Base-by-base conservation (phyloP, 2,888 invertebrate genomes). In the Volucella zonaria region DNA sequence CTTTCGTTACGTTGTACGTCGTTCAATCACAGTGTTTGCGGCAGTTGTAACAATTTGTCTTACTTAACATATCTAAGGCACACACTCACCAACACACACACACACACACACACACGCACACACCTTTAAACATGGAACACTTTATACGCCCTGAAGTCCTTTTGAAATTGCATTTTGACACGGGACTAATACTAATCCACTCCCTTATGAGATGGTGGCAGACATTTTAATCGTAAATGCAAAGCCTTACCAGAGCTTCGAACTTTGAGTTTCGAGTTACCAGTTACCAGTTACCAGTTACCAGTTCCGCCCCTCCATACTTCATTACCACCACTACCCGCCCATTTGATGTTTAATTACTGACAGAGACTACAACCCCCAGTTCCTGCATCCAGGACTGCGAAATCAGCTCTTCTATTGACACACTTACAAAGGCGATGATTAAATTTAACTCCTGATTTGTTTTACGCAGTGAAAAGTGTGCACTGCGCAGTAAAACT, bases 371-470 rank as follows among this genome's bases (percentile, higher is more conserved):
- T 23, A 56, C 56, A 54, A 15, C 23, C 52, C 38, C 31, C 0
- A 12, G 40, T 40, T 64, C 43, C 12, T 11, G n/a, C 54, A 64
- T 70, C 10, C 43, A 68, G 80, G 51, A 59, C 64, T 66, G 14
- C 38, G 40, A 11, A 14, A 18, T 38, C 12, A 18, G 11, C 12
- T 23, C 15, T 42, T 54, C 14, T 68, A 70, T 78, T 78, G 78
- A 71, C 78, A 70, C 62, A 77, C 62, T 51, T 56, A 58, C 43
- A 74, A 49, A 75, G 51, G 56, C 10, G 75, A 80, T 80, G 71
- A 76, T 80, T 83, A 71, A 80, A 80, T 80, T 76, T 52, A 83
- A 80, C 79, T 71, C 70, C 42, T 62, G 31, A 59, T 78, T 77
- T 82, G 58, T 66, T 54, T 59, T 54, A 68, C 68, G 61, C 67